Evolutionary conservation across 2,888 invertebrate genomes (phyloP), one percentile per base, ranked within the genome.

Genomic region (Phalangium opilio): DNA sequence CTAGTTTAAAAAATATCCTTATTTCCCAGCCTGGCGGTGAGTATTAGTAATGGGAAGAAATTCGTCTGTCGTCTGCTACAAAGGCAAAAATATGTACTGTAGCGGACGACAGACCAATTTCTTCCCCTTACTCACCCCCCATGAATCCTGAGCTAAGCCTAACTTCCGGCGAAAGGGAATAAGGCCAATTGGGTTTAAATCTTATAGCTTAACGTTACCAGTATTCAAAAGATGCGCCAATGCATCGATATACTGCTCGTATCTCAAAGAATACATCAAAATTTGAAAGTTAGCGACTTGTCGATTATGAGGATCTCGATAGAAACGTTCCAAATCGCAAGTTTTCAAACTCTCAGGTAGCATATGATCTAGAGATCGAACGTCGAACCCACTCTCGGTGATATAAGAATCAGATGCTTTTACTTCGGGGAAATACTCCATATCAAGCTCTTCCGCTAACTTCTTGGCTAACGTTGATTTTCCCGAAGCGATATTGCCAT

Each of bases 171-270:
- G n/a, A n/a, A n/a, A n/a, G n/a, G n/a, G n/a, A n/a, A n/a, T n/a
- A n/a, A n/a, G n/a, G n/a, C n/a, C n/a, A n/a, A n/a, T n/a, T n/a
- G n/a, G n/a, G n/a, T n/a, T n/a, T n/a, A n/a, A n/a, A n/a, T n/a
- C n/a, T n/a, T n/a, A n/a, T n/a, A n/a, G n/a, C n/a, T n/a, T n/a
- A n/a, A n/a, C n/a, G n/a, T 53, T 59, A 73, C 74, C 93, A 41
- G 93, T 95, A 56, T 83, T 87, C 2, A 96, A 63, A 1, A 96
- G 59, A 69, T 96, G 96, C 20, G 79, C 76, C 46, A 95, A 65
- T 0, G 86, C 86, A 67, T 87, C 82, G 55, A 83, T 70, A 62
- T 93, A 93, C 58, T 83, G 79, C 1, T 73, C 69, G 57, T 70
- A 81, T 40, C 70, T 62, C 34, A 73, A 54, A 48, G 65, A 63